Evolutionary conservation across 2,888 invertebrate genomes (phyloP), one percentile per base, ranked within the genome.

Genomic region (Apodemia duryi): DNA sequence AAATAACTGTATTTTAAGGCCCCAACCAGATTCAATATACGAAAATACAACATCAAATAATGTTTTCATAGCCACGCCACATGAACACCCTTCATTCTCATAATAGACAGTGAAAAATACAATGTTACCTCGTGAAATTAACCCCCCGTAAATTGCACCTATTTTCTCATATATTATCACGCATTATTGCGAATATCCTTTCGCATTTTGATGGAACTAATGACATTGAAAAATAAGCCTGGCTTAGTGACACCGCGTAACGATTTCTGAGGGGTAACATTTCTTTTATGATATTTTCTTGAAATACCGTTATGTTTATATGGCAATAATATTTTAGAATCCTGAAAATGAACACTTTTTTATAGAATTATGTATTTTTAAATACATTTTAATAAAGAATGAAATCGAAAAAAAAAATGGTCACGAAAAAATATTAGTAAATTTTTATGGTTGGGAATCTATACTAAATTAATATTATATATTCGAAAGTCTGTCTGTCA

Each of bases 201-300:
- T 63, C 63, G 62, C 64, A 82, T 80, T 78, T 78, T 82, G 76
- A 78, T 76, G 73, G 67, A 71, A 73, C 74, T 83, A 83, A 84
- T 83, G 82, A 82, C 78, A 80, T 76, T 83, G 83, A 83, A 83
- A 83, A 83, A 82, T 83, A 83, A 79, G 77, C 77, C 72, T 68
- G 75, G 77, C 78, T 81, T 76, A 77, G 72, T 69, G 66, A 67
- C 75, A 73, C 70, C 71, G 71, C 72, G 71, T 71, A 73, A 68
- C 69, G 69, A 70, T 74, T 74, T 77, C 74, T 74, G 74, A 74
- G 71, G 76, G 75, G 73, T 49, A 65, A 38, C 54, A 68, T 73
- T 76, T 67, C 71, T 72, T 74, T 49, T 32, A 62, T 63, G 62
- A 41, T 51, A n/a, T 35, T 49, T 61, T 51, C 10, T 28, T 41